Base-by-base conservation (phyloP, 2,797 vertebrate genomes). In the Remorina albescens region DNA sequence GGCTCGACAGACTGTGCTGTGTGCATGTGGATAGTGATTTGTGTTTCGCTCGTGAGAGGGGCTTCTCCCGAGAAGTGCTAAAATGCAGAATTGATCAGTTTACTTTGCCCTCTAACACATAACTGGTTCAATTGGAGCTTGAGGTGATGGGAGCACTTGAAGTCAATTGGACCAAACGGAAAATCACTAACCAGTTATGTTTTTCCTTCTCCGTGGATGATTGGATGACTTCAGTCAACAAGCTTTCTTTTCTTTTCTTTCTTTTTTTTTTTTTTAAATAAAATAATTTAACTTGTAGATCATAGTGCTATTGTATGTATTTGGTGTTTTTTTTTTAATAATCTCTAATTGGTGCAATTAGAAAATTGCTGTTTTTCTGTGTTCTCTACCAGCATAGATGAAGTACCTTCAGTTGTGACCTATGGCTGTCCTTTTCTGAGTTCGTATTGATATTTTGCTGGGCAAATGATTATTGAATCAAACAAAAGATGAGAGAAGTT, bases 1-100 rank as follows among this genome's bases (percentile, higher is more conserved):
- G 25, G 76, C 67, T 39, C 51, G 75, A 71, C 41, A 67, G 42
- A 57, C 53, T 71, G 44, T 49, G 46, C 70, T 1, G 39, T 13
- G 25, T 13, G 7, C 25, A 36, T 30, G 78, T 36, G 54, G 51
- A 74, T 75, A 21, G 49, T 47, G 64, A 61, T 58, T 82, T 82
- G 67, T 67, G 62, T 51, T 81, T 62, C 62, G 42, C 82, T 79
- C 65, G 51, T 28, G 47, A 73, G 49, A 65, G 30, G 56, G 30
- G 28, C 68, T 63, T 72, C 62, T 78, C 57, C 67, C 1, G 28
- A 73, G 49, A 84, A 82, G 78, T 71, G 68, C 77, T 67, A 76
- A 34, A 82, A 83, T 25, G 50, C 75, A 62, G 28, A 81, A 92
- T 91, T 81, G 88, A 93, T 93, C 82, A 88, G 89, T 92, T 92